These are phyloP conservation scores for Subacronicta megacephala DNA, from an alignment of 2,888 invertebrate species.

Conservation along the genomic window DNA sequence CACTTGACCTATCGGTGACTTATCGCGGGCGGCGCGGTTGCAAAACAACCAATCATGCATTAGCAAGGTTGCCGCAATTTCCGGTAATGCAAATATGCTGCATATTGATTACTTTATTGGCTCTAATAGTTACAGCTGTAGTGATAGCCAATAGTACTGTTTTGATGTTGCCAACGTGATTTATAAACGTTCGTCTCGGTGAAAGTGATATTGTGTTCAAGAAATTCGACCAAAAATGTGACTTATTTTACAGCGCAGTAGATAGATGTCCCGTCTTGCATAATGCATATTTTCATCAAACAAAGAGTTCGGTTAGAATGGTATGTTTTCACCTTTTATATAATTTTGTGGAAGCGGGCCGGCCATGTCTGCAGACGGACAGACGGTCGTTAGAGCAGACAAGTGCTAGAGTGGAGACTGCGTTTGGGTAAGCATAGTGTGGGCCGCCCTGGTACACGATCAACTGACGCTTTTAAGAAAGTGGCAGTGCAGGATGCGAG, in stretches of 20 bases:
- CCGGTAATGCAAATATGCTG: constrained; percentile 56
- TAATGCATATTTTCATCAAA: neutral
- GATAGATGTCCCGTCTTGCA: neutral
- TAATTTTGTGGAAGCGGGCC: too few relatives aligned
- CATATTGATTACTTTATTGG: constrained; percentile 53
- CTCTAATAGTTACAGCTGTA: constrained; percentile 22
- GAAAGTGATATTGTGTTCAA: neutral
- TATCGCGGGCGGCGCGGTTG: constrained; percentile 38
- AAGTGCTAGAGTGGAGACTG: too few relatives aligned
- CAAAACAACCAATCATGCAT: constrained; percentile 53
- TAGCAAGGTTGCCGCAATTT: constrained; percentile 60
- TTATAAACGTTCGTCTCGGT: too few relatives aligned
- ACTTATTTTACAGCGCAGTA: neutral
- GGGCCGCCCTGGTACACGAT: too few relatives aligned
- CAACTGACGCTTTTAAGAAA: too few relatives aligned
- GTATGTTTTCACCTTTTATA: too few relatives aligned
- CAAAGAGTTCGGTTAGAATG: too few relatives aligned
- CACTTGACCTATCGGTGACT: constrained; percentile 49
- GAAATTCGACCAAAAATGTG: neutral
- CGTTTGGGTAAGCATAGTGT: too few relatives aligned
- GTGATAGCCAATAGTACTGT: constrained; percentile 8
- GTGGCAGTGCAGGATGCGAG: too few relatives aligned
- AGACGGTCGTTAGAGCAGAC: too few relatives aligned
- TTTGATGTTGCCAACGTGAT: neutral
- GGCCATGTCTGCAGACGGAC: too few relatives aligned